Percentiles rank a stretch among this genome's conserved stretches.
Evolutionary conservation across 2,888 invertebrate genomes (phyloP).

Genomic region (Cerceris rybyensis): DNA sequence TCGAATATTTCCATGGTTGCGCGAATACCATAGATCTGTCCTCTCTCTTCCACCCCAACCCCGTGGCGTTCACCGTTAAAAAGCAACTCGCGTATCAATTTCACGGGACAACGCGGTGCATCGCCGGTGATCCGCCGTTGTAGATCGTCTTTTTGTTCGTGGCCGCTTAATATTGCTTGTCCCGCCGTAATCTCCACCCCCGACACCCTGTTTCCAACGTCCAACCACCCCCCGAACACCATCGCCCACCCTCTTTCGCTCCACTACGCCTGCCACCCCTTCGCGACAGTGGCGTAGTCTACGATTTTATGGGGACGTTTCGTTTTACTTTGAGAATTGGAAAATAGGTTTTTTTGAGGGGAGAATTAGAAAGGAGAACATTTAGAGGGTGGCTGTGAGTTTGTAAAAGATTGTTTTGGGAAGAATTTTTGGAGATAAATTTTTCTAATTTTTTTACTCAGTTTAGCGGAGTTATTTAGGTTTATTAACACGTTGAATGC

Average conservation of each 20-base stretch:
- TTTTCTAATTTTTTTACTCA: too few relatives aligned
- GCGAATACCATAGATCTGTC: slow-evolving; percentile 7
- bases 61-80: slow-evolving; percentile 61
- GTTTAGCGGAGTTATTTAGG: too few relatives aligned
- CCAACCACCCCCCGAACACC: slow-evolving; percentile 16
- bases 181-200: slow-evolving; percentile 74
- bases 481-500: too few relatives aligned
- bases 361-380: too few relatives aligned
- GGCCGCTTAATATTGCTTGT: slow-evolving; percentile 77
- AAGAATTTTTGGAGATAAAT: too few relatives aligned
- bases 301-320: slow-evolving; percentile 17
- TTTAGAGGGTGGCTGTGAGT: too few relatives aligned
- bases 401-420: too few relatives aligned
- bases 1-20: slow-evolving; percentile 62
- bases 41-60: background rate
- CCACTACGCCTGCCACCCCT: slow-evolving; percentile 50
- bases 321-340: background rate
- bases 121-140: slow-evolving; percentile 74
- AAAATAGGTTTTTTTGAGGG: too few relatives aligned
- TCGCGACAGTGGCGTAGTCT: slow-evolving; percentile 53
- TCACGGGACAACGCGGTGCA: slow-evolving; percentile 77
- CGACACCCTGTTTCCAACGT: slow-evolving; percentile 50
- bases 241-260: slow-evolving; percentile 36
- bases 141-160: slow-evolving; percentile 77
- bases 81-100: slow-evolving; percentile 75